Base-by-base conservation (phyloP, 2,888 invertebrate genomes). In the Cybosia mesomella region DNA sequence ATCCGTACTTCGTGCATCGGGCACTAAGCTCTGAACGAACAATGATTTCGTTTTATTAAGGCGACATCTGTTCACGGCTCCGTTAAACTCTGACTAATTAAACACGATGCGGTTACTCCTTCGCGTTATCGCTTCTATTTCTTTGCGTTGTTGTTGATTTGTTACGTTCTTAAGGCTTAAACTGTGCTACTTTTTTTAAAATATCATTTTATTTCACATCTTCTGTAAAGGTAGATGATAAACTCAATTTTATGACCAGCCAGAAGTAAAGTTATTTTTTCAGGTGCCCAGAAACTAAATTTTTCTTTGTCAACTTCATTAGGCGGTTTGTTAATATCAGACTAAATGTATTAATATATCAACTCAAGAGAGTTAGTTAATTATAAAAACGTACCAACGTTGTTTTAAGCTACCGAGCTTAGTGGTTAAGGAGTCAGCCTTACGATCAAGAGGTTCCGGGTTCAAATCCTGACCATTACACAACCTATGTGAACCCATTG, bases 31-130 rank as follows among this genome's bases (percentile, higher is more conserved):
- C 80, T 87, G 85, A 89, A 82, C 82, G 89, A 89, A 85, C 89
- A 88, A 87, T 89, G 89, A 90, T 90, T 89, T 79, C 87, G 86
- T 90, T 90, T 89, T 89, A 90, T 90, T 87, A 89, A 87, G 80
- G 87, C 85, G 87, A 83, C 90, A 89, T 89, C 89, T 89, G 89
- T 73, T 78, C 67, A 70, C 72, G 68, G 76, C 79, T 21, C 66
- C 32, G 79, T 72, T 82, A 82, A 81, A 80, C 83, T 74, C 73
- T 74, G 71, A 75, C 79, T 75, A 75, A 82, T 83, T 82, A 83
- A 81, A 84, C 75, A 77, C 78, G 76, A 67, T 66, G 34, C n/a
- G 67, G 64, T 60, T 68, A 70, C 28, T 36, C 18, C 13, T 15
- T n/a, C 66, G 22, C 2, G 22, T 75, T 68, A 72, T 73, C 70